These are phyloP conservation scores for Phengaris alcon DNA, from an alignment of 2,888 invertebrate genomes.

Conservation along the genomic window DNA sequence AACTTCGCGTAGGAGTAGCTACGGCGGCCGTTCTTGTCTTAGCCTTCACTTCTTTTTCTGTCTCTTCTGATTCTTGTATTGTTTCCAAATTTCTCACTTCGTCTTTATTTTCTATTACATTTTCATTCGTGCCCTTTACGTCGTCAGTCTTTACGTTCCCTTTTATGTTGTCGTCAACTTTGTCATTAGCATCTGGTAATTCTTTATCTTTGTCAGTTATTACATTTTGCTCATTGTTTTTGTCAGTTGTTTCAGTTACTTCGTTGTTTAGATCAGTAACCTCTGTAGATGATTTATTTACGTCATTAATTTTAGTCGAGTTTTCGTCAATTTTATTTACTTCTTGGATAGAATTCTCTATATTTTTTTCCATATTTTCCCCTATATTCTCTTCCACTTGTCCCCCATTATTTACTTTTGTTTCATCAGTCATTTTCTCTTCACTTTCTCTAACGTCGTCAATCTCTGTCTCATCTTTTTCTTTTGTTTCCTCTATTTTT, in stretches of 20 bases:
- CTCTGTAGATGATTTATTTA: background rate
- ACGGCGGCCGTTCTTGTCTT: background rate
- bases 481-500: constrained; percentile 28
- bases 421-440: background rate
- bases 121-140: background rate
- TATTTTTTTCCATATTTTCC: background rate
- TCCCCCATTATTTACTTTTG: background rate
- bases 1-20: constrained; percentile 51
- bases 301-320: background rate
- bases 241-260: background rate
- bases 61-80: background rate
- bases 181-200: background rate
- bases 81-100: constrained; percentile 33
- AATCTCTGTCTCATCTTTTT: constrained; percentile 25
- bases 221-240: background rate
- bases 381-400: background rate
- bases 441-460: constrained; percentile 13
- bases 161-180: background rate
- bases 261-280: background rate
- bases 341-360: background rate
- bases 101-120: constrained; percentile 18
- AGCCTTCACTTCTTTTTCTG: background rate
- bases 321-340: background rate
- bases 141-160: background rate
- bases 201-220: background rate